phyloP scores from a whole-genome alignment of 2,797 vertebrate species.

The Corythornis leucogaster region DNA sequence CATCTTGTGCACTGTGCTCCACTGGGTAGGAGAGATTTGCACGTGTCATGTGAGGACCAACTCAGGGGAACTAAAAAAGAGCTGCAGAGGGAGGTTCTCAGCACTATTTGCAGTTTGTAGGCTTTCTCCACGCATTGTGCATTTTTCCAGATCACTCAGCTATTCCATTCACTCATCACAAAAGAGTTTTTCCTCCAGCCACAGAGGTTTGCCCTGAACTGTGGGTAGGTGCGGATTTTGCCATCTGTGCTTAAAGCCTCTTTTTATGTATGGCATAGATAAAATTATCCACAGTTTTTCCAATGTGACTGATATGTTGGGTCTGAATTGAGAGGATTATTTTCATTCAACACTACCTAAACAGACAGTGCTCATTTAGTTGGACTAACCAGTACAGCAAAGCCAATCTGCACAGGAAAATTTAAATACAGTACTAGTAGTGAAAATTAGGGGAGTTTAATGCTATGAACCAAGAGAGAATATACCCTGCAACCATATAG shows the following conservation, averaged over 20 bases:
- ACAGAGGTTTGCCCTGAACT: conserved; percentile 62
- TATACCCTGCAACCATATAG: neutral
- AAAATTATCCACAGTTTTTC: conserved; percentile 38
- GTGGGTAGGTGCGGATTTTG: conserved; percentile 53
- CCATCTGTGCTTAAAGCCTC: conserved; percentile 56
- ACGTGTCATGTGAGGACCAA: neutral
- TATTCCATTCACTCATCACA: conserved; percentile 35
- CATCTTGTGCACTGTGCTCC: neutral
- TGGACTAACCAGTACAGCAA: neutral
- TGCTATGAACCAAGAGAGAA: neutral
- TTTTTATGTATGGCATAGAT: conserved; percentile 9
- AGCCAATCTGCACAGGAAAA: neutral
- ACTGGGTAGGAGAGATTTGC: neutral
- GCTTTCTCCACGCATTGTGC: neutral
- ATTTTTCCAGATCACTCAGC: conserved; percentile 12
- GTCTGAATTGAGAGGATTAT: conserved; percentile 51
- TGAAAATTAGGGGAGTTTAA: neutral
- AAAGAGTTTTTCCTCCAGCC: conserved; percentile 46
- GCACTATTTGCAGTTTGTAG: neutral
- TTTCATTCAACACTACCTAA: conserved; percentile 61
- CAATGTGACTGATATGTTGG: conserved; percentile 47
- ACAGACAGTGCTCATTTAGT: conserved; percentile 36
- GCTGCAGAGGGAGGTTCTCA: neutral
- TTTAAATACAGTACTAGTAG: neutral
- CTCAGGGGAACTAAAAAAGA: neutral